Evolutionary conservation across 2,797 vertebrate genomes (phyloP).

Genomic region (Delichon dasypus): DNA sequence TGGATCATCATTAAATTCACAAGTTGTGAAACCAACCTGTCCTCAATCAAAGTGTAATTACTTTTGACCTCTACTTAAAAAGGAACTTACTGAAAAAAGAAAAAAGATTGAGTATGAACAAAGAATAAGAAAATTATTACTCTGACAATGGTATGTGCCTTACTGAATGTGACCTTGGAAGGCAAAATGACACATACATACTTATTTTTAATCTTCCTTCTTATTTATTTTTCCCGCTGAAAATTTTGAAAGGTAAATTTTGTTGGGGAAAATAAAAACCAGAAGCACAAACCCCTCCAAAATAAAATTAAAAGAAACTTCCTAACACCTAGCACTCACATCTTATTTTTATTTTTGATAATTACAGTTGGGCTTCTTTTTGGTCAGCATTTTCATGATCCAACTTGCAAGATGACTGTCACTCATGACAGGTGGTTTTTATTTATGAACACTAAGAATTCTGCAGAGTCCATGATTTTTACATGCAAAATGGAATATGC

Average conservation of each 20-base stretch:
- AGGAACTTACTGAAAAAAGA: background rate
- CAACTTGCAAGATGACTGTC: background rate
- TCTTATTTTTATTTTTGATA: background rate
- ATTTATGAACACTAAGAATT: background rate
- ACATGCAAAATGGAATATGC: background rate
- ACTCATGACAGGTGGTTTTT: background rate
- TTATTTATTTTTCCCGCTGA: background rate
- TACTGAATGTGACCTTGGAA: background rate
- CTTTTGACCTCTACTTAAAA: background rate
- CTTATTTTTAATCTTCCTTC: background rate
- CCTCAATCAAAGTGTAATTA: background rate
- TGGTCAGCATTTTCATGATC: background rate
- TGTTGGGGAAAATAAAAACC: background rate
- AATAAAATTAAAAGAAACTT: background rate
- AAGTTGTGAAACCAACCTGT: background rate
- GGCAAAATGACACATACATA: background rate
- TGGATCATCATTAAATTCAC: background rate
- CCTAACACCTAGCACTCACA: rapidly evolving
- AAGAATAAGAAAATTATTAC: background rate
- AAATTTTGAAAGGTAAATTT: background rate
- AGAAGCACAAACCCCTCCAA: background rate
- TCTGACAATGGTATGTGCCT: background rate
- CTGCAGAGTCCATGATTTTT: background rate
- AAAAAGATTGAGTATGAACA: background rate
- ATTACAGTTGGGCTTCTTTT: background rate